These are phyloP conservation scores for Teleopsis dalmanni DNA, from an alignment of 1,140 invertebrate genomes.

Conservation along the genomic window DNA sequence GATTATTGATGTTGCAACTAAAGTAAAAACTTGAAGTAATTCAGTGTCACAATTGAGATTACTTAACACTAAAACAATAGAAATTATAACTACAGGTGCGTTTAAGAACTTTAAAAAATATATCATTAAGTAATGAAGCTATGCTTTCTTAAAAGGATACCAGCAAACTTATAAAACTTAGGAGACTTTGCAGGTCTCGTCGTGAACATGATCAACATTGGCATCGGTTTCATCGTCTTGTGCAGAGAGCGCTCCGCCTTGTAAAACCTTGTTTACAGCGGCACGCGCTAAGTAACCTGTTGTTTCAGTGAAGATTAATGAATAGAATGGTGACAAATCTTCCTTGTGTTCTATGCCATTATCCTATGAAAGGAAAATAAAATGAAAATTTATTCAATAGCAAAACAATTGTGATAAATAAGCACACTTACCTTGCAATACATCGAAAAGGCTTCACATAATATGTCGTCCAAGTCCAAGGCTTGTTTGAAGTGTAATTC, in stretches of 20 bases:
- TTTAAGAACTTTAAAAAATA: too few relatives aligned
- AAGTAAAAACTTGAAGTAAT: too few relatives aligned
- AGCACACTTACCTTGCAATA: conserved; percentile 69
- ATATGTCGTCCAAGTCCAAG: conserved; percentile 77
- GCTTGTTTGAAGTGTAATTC: conserved; percentile 81
- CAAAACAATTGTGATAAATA: too few relatives aligned
- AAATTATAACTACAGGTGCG: too few relatives aligned
- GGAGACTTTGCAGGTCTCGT: conserved; percentile 42
- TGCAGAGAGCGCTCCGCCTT: conserved; percentile 51
- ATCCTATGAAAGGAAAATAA: conserved; percentile 51
- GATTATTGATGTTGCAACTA: too few relatives aligned
- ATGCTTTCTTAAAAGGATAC: too few relatives aligned
- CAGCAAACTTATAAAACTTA: too few relatives aligned
- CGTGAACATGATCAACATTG: conserved; percentile 31
- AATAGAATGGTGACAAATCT: conserved; percentile 61
- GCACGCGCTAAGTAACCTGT: conserved; percentile 86
- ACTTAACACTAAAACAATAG: too few relatives aligned
- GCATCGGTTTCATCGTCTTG: conserved; percentile 27
- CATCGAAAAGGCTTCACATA: conserved; percentile 76
- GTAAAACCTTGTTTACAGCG: conserved; percentile 83
- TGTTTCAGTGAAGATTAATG: conserved; percentile 65
- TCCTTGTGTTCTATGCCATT: conserved; percentile 48
- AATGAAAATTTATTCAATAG: conserved; percentile 5
- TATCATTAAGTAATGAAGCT: too few relatives aligned
- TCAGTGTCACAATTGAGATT: too few relatives aligned